Evolutionary conservation across 2,113 vertebrate species (phyloP), one percentile per base, ranked within the genome.

Genomic region (Turnix velox): DNA sequence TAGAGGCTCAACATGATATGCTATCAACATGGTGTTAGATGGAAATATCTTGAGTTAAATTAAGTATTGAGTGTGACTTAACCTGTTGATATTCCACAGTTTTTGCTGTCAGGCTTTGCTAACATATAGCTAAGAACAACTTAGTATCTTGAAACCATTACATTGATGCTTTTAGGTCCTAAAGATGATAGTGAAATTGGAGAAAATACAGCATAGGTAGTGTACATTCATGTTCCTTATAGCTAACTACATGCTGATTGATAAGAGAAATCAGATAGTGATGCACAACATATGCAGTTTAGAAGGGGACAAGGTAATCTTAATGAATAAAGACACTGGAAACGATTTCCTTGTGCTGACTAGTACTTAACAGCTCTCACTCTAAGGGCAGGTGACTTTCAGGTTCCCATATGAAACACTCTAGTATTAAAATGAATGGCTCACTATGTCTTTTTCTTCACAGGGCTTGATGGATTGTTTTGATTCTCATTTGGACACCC

Each of bases 401-500:
- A 55, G 73, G 24, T 49, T 82, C 35, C 42, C 46, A 30, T 4
- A 31, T 86, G 40, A 51, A 91, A 31, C 63, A 30, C 31, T 90
- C 48, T 18, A 74, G 30, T 46, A 73, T 59, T 39, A 89, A 90
- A 75, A 82, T 66, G 19, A 79, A 33, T 73, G 31, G 9, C 30
- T 93, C n/a, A 58, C 71, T 49, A 3, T 89, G 46, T 91, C 69
- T 95, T 88, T 88, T 97, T 96, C 54, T 96, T 54, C 42, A 55
- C 87, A 99, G 99, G 94, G 88, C 42, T 98, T 98, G 89, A 97
- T 99, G 96, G 98, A 98, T 77, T 97, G 97, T 92, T 98, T 97
- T 96, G 97, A 98, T 39, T 94, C 93, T 77, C 97, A 99, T 51
- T 42, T 95, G 62, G 98, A 98, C 68, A 97, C 78, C 61, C 98